Evolutionary conservation across 2,113 vertebrate species (phyloP), one percentile per base, ranked within the genome.

Genomic region (Lates calcarifer): DNA sequence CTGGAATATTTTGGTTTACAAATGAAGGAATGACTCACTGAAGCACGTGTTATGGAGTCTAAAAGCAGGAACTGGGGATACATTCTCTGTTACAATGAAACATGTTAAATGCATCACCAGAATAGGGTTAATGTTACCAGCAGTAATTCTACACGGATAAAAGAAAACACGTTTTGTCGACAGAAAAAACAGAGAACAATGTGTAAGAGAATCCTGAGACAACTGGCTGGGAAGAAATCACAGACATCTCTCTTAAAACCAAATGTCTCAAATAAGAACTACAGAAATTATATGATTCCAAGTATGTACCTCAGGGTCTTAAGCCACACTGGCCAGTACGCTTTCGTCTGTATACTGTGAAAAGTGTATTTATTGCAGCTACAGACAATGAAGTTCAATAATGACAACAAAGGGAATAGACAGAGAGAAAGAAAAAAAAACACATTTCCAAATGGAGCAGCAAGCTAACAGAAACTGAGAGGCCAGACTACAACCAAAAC

Each of bases 61-160:
- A 51, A 72, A 62, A 58, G 20, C 35, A 69, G 64, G 5, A 67
- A 69, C 33, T 56, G 35, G 26, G 28, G 39, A 33, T 28, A 47
- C 18, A 31, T 37, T 61, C 28, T 75, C 29, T 20, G 62, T 60
- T 65, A 63, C 56, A 77, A 84, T 47, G 31, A 14, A 68, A 63
- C 11, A 79, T 20, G 35, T 69, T 8, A 39, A 20, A 64, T 68
- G 29, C 12, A 24, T 60, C 57, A 58, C 55, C 15, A 29, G 45
- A 80, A 61, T 10, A 49, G 43, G 69, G 51, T 33, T 80, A 75
- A 70, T 69, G 72, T 89, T 90, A 84, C 72, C 28, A 53, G 47
- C 65, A 33, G 69, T 89, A 87, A 87, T 31, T 74, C 29, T 79
- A 84, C 77, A 90, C 43, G 8, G 28, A 77, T 28, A 74, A n/a